phyloP scores from a whole-genome alignment of 2,113 vertebrate species.

The Rhinoptilus africanus region DNA sequence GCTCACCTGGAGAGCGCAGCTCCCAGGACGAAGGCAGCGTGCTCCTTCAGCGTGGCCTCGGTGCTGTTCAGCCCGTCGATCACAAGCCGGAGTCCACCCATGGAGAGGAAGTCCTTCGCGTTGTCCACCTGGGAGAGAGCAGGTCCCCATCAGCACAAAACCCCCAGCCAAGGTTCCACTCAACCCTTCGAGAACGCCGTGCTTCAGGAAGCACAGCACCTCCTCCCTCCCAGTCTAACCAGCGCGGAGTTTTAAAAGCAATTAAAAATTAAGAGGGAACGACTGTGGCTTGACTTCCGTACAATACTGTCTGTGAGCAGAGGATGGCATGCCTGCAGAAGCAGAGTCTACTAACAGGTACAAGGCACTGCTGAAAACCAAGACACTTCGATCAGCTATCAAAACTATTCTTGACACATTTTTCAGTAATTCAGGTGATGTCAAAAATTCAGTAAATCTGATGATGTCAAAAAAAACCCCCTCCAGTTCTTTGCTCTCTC shows the following conservation, averaged over 20 bases:
- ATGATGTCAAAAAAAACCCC: background rate
- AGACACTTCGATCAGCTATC: background rate
- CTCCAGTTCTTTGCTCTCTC: background rate
- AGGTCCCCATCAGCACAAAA: background rate
- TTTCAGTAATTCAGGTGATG: background rate
- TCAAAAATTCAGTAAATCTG: background rate
- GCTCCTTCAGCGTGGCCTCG: conserved; percentile 81
- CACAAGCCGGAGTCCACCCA: conserved; percentile 86
- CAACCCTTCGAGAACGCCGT: background rate
- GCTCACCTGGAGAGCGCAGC: conserved; percentile 88
- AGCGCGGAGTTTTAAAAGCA: background rate
- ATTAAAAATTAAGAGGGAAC: rapidly evolving
- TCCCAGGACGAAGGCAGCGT: conserved; percentile 88
- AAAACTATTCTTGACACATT: background rate
- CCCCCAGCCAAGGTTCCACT: background rate
- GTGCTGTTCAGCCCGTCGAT: conserved; percentile 85
- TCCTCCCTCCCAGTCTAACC: background rate
- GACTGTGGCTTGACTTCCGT: background rate
- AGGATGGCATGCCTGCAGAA: background rate
- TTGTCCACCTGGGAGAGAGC: conserved; percentile 88
- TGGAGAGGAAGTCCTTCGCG: conserved; percentile 84
- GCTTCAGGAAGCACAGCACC: background rate
- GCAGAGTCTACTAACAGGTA: background rate
- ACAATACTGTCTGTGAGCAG: background rate
- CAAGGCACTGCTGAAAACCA: background rate